Conservation (phyloP, 2,888 invertebrate genomes). For the Cyrtodaria siliqua region DNA sequence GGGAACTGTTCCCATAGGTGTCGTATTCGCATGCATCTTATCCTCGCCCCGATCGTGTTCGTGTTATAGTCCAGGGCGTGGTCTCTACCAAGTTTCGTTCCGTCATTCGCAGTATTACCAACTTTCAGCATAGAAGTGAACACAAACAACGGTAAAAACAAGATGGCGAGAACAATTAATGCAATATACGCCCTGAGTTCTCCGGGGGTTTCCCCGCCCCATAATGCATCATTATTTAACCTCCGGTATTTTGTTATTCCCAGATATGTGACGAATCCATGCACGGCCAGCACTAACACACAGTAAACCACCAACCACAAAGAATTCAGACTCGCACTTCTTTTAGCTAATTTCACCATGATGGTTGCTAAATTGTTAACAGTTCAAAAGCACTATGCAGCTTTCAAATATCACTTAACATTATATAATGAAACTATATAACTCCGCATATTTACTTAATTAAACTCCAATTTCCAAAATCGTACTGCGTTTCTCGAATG, state of each 20-base stretch:
- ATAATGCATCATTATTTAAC: constrained; percentile 63
- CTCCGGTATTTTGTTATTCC: constrained; percentile 84
- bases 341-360: constrained; percentile 73
- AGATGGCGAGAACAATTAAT: constrained; percentile 89
- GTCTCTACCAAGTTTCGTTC: constrained; percentile 91
- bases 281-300: constrained; percentile 90
- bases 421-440: too few relatives aligned
- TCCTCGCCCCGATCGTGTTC: constrained; percentile 64
- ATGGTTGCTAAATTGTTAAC: constrained; percentile 9
- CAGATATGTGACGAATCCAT: constrained; percentile 85
- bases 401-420: too few relatives aligned
- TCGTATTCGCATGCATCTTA: constrained; percentile 56
- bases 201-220: constrained; percentile 86
- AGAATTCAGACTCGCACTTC: constrained; percentile 88
- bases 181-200: constrained; percentile 92
- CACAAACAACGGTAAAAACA: constrained; percentile 92
- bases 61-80: constrained; percentile 81
- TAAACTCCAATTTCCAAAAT: too few relatives aligned
- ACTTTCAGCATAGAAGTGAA: constrained; percentile 89
- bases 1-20: constrained; percentile 90
- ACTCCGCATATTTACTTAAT: neutral
- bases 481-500: too few relatives aligned
- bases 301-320: constrained; percentile 95
- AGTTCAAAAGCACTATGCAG: too few relatives aligned
- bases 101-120: constrained; percentile 95